phyloP scores from a whole-genome alignment of 2,797 vertebrate genomes.

The Microtus californicus region DNA sequence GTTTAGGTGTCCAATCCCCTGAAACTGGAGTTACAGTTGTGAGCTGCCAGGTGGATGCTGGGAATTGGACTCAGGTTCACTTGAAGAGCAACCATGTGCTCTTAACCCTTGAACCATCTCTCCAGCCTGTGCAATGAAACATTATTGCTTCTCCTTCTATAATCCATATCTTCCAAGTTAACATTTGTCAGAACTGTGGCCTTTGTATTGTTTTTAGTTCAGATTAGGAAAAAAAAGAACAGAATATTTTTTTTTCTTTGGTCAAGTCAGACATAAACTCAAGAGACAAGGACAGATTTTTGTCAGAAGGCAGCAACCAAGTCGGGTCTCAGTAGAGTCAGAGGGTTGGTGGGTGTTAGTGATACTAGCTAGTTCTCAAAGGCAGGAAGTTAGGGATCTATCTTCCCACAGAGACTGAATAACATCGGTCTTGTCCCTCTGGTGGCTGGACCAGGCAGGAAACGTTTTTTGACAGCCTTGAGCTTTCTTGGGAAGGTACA shows the following conservation, averaged over 20 bases:
- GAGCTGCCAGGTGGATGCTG: no score
- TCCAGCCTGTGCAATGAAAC: background rate
- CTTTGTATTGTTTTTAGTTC: background rate
- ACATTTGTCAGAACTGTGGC: background rate
- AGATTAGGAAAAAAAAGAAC: slow-evolving; percentile 3
- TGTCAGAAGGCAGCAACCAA: background rate
- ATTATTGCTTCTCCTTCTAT: background rate
- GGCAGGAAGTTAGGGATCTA: background rate
- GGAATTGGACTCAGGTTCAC: no score
- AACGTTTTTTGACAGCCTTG: background rate
- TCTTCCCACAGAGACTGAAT: background rate
- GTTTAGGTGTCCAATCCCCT: no score
- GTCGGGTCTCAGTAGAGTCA: background rate
- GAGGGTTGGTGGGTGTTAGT: background rate
- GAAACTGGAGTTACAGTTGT: no score
- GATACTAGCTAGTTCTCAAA: background rate
- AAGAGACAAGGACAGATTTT: background rate
- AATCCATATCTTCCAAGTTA: slow-evolving; percentile 22
- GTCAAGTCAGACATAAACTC: background rate
- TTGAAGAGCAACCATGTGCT: no score
- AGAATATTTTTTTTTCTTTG: background rate
- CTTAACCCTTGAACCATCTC: no score
- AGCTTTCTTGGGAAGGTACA: background rate
- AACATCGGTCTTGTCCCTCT: background rate
- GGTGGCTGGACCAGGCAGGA: background rate